Evolutionary conservation across 2,888 invertebrate species (phyloP).

Genomic region (Orchesella flavescens): DNA sequence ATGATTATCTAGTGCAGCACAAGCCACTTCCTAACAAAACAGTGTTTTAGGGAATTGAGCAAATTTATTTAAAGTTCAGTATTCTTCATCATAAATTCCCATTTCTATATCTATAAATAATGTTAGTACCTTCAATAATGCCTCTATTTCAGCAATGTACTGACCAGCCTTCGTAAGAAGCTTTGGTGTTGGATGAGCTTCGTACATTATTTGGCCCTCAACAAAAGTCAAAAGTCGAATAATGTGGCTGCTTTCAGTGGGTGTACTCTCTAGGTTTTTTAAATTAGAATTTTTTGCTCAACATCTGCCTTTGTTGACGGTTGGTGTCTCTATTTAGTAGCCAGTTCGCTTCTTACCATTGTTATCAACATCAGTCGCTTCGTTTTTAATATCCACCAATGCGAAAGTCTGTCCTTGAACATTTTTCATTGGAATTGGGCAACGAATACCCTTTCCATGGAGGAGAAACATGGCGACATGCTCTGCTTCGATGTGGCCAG

Average conservation of each 20-base stretch:
- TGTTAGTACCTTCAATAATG: conserved; percentile 2
- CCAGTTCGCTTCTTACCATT: conserved; percentile 47
- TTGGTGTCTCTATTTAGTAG: no score
- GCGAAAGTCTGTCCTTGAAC: conserved; percentile 79
- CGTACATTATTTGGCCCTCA: conserved; percentile 82
- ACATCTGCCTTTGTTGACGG: no score
- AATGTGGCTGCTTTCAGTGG: conserved; percentile 76
- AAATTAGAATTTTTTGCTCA: neutral
- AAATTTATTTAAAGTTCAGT: neutral
- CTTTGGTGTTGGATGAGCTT: conserved; percentile 78
- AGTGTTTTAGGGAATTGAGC: neutral
- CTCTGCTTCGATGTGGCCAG: conserved; percentile 82
- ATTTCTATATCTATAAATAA: neutral
- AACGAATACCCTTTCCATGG: conserved; percentile 79
- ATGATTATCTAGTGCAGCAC: conserved; percentile 81
- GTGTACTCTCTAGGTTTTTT: conserved; percentile 5
- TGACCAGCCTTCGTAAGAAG: conserved; percentile 84
- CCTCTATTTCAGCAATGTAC: conserved; percentile 82
- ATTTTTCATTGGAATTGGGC: conserved; percentile 83
- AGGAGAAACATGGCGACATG: conserved; percentile 83
- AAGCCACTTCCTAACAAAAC: conserved; percentile 80
- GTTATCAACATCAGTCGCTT: conserved; percentile 47
- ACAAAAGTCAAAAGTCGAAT: conserved; percentile 85
- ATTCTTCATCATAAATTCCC: conserved; percentile 25
- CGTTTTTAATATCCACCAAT: conserved; percentile 67